Evolutionary conservation across 2,888 invertebrate genomes (phyloP).

Genomic region (Leuctra nigra): DNA sequence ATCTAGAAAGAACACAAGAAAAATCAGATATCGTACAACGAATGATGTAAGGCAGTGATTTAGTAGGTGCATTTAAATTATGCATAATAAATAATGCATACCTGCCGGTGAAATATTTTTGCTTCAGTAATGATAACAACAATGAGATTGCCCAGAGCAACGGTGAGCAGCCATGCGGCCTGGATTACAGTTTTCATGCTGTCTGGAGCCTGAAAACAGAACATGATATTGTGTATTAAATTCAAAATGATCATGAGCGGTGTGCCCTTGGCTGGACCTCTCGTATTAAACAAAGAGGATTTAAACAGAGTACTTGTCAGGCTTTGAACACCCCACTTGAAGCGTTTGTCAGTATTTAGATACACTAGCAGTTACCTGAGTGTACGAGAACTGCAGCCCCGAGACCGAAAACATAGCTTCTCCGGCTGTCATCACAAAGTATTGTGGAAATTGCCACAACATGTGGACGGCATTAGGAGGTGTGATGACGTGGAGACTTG

Average conservation of each 20-base stretch:
- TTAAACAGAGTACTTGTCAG: no score
- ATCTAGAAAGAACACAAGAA: conserved; percentile 52
- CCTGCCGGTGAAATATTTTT: conserved; percentile 68
- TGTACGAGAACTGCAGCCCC: conserved; percentile 92
- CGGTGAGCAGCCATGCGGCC: conserved; percentile 87
- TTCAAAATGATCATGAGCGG: no score
- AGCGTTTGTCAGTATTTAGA: no score
- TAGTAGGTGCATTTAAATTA: no score
- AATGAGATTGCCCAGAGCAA: conserved; percentile 88
- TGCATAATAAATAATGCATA: no score
- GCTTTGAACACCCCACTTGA: no score
- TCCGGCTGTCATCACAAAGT: conserved; percentile 82
- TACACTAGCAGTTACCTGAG: conserved; percentile 55
- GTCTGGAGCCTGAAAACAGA: conserved; percentile 68
- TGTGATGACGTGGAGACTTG: conserved; percentile 43
- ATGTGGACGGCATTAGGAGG: conserved; percentile 71
- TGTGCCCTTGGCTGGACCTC: no score
- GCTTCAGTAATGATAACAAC: conserved; percentile 83
- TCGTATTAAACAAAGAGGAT: no score
- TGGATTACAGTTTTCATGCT: conserved; percentile 93
- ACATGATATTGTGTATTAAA: no score
- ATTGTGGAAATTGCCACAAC: conserved; percentile 85
- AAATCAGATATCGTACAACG: background rate
- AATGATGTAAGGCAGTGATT: no score
- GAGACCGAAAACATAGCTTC: conserved; percentile 97